A percentile compares a stretch with the other conserved stretches of the same genome.
Conservation (phyloP, 2,888 invertebrate species). For the Leptarthrus brevirostris region DNA sequence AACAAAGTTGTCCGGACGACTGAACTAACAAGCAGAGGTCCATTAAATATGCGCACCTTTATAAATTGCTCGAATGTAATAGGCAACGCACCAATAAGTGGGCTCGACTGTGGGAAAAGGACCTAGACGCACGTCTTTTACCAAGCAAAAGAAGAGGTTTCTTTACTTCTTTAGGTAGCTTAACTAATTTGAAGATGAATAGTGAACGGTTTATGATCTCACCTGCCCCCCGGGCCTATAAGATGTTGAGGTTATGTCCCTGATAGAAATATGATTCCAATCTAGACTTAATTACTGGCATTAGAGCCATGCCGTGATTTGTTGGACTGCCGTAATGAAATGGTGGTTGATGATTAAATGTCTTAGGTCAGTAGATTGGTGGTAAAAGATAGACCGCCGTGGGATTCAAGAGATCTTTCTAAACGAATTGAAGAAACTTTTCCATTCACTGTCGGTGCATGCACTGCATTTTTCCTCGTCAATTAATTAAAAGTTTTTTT, state of each 20-base stretch:
- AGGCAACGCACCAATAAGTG: background rate
- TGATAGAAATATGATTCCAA: constrained; percentile 26
- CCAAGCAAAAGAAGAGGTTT: background rate
- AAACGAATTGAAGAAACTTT: background rate
- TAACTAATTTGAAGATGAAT: background rate
- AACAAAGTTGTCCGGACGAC: background rate
- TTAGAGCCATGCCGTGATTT: constrained; percentile 10
- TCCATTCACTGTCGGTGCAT: background rate
- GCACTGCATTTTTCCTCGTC: background rate
- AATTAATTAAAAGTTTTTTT: background rate
- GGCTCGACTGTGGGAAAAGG: background rate
- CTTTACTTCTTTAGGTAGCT: no score
- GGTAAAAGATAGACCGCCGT: no score
- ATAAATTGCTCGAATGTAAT: background rate
- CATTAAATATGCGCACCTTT: constrained; percentile 6
- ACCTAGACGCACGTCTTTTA: background rate
- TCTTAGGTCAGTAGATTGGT: no score
- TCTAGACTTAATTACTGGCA: constrained; percentile 29
- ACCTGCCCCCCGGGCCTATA: background rate
- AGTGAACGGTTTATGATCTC: constrained; percentile 25
- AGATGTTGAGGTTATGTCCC: constrained; percentile 3
- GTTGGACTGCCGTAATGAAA: background rate
- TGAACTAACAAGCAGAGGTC: constrained; percentile 2
- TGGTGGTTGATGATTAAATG: no score
- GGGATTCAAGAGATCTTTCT: no score